Evolutionary conservation across 2,888 invertebrate genomes (phyloP).

Genomic region (Hyposoter didymator): DNA sequence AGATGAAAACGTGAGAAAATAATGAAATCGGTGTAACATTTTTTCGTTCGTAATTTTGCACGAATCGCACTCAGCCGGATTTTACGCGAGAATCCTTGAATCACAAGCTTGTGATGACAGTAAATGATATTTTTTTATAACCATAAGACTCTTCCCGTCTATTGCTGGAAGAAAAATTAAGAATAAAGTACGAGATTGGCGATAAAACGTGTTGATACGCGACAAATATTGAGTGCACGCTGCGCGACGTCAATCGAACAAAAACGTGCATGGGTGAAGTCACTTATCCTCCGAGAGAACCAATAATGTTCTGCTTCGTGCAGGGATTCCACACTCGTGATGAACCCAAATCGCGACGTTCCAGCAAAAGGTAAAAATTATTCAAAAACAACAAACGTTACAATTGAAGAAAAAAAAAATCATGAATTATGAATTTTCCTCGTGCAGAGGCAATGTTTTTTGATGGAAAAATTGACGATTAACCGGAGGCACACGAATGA

Average conservation of each 20-base stretch:
- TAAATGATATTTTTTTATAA: not conserved
- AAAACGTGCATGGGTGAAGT: constrained; percentile 78
- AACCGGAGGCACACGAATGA: no score
- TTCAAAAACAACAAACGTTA: not conserved
- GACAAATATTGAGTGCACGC: not conserved
- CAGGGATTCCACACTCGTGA: constrained; percentile 87
- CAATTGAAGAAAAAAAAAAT: not conserved
- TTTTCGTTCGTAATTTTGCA: not conserved
- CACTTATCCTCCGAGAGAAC: constrained; percentile 77
- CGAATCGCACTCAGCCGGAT: not conserved
- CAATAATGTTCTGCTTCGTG: constrained; percentile 90
- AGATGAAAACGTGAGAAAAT: constrained; percentile 6
- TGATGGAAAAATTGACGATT: not conserved
- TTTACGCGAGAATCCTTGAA: not conserved
- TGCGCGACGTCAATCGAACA: not conserved
- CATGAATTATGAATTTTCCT: not conserved
- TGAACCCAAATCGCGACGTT: constrained; percentile 77
- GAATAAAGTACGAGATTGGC: not conserved
- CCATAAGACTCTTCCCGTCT: not conserved
- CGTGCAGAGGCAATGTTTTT: not conserved
- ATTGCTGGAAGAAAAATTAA: not conserved
- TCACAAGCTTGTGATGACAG: not conserved
- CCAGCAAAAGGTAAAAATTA: constrained; percentile 76
- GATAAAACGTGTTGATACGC: not conserved
- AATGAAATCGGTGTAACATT: no score